phyloP scores from a whole-genome alignment of 2,113 vertebrate genomes.

The Synodontis membranacea region DNA sequence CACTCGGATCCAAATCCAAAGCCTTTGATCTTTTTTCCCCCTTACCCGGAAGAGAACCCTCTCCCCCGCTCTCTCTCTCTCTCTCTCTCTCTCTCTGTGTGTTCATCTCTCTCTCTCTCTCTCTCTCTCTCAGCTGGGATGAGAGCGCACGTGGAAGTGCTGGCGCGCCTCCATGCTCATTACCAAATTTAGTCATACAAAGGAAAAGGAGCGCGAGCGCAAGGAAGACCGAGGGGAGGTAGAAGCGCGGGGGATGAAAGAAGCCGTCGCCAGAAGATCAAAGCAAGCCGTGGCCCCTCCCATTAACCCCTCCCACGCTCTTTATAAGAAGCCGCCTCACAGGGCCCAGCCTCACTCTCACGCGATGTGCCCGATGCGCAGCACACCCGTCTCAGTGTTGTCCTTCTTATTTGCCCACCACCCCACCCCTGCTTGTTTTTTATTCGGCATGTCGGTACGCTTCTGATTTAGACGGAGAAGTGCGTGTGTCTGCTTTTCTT shows the following conservation, averaged over 20 bases:
- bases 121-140: constrained; percentile 88
- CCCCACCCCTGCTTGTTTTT: constrained; percentile 40
- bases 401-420: constrained; percentile 19
- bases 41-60: constrained; percentile 97
- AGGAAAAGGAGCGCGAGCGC: constrained; percentile 74
- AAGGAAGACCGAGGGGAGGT: constrained; percentile 55
- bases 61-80: constrained; percentile 74
- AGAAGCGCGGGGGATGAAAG: constrained; percentile 80
- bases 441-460: constrained; percentile 40
- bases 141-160: constrained; percentile 94
- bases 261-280: constrained; percentile 89
- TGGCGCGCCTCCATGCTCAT: constrained; percentile 87
- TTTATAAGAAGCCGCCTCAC: constrained; percentile 80
- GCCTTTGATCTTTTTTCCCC: constrained; percentile 88
- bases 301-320: constrained; percentile 80
- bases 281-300: constrained; percentile 83
- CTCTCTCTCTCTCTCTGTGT: constrained; percentile 54
- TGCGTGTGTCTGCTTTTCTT: constrained; percentile 11
- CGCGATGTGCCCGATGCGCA: constrained; percentile 64
- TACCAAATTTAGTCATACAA: constrained; percentile 98
- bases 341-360: constrained; percentile 73
- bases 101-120: constrained; percentile 31
- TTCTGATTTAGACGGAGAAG: not conserved
- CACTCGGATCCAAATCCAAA: constrained; percentile 88
- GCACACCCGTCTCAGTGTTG: constrained; percentile 39